Evolutionary conservation across 2,888 invertebrate species (phyloP).

Genomic region (Merodon equestris): DNA sequence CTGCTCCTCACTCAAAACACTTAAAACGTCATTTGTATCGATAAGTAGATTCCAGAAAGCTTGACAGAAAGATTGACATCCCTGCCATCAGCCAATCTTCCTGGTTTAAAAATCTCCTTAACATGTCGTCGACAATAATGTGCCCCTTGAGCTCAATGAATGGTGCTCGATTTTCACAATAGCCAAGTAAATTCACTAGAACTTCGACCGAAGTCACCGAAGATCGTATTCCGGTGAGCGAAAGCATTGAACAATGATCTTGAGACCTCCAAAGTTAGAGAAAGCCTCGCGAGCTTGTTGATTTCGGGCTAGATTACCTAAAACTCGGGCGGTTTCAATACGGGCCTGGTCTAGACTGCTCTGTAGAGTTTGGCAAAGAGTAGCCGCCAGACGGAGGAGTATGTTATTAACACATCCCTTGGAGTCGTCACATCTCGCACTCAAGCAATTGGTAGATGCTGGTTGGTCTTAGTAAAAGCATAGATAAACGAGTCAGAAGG

Average conservation of each 20-base stretch:
- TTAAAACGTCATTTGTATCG: conserved; percentile 80
- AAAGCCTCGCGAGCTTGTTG: conserved; percentile 83
- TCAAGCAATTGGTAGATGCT: not conserved
- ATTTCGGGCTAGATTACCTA: conserved; percentile 90
- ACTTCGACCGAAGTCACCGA: conserved; percentile 90
- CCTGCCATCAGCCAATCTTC: conserved; percentile 85
- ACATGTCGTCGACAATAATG: conserved; percentile 80
- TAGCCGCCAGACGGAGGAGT: conserved; percentile 73
- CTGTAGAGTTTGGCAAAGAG: conserved; percentile 73
- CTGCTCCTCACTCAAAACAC: conserved; percentile 79
- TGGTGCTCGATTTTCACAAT: conserved; percentile 80
- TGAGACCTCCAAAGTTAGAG: conserved; percentile 84
- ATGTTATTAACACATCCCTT: conserved; percentile 75
- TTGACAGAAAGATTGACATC: conserved; percentile 88
- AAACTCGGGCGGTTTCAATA: conserved; percentile 87
- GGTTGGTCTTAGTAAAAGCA: conserved; percentile 84
- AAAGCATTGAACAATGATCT: conserved; percentile 81
- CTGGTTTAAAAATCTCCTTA: conserved; percentile 81
- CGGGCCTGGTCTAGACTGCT: conserved; percentile 76
- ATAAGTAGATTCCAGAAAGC: conserved; percentile 86
- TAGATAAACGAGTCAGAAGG: too few species aligned
- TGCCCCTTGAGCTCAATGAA: conserved; percentile 81
- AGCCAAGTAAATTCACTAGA: conserved; percentile 87
- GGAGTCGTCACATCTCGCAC: conserved; percentile 74
- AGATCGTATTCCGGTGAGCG: conserved; percentile 84